Conservation (phyloP, 2,113 vertebrate species). For the Centropus unirufus region DNA sequence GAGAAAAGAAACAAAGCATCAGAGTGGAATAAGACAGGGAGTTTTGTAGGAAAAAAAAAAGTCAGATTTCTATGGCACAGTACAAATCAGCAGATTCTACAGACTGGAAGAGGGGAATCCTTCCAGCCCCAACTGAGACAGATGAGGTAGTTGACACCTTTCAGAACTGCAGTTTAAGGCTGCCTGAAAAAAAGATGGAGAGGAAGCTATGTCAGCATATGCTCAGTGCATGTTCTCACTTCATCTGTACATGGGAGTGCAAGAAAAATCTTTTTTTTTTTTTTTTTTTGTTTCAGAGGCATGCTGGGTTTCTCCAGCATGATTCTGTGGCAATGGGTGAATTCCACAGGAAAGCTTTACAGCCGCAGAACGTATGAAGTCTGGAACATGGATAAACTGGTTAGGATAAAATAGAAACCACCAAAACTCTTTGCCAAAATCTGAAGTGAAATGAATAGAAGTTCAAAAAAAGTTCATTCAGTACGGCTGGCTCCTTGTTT, state of each 20-base stretch:
- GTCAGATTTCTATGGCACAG: background rate
- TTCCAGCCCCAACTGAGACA: background rate
- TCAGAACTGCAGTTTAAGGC: background rate
- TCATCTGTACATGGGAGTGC: background rate
- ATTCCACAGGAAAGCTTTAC: conserved; percentile 43
- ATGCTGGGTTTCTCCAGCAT: background rate
- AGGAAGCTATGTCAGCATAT: background rate
- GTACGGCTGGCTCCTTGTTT: conserved; percentile 38
- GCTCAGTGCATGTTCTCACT: background rate
- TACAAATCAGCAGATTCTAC: background rate
- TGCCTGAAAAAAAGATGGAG: background rate
- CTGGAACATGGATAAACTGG: conserved; percentile 55
- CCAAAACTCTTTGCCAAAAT: conserved; percentile 32
- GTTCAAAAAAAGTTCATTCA: conserved; percentile 71
- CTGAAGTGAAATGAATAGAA: conserved; percentile 63
- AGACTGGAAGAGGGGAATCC: conserved; percentile 34
- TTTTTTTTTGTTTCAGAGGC: conserved; percentile 1
- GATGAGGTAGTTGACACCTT: conserved; percentile 51
- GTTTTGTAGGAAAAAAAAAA: background rate
- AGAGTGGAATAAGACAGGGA: background rate
- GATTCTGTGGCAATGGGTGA: background rate
- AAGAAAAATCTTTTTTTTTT: background rate
- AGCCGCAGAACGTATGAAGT: conserved; percentile 47
- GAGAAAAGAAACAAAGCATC: background rate
- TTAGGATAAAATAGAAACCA: conserved; percentile 64